A percentile compares a stretch with the other conserved stretches of the same genome.
Evolutionary conservation across 2,888 invertebrate genomes (phyloP).

Genomic region (Prosopocoilus inquinatus): DNA sequence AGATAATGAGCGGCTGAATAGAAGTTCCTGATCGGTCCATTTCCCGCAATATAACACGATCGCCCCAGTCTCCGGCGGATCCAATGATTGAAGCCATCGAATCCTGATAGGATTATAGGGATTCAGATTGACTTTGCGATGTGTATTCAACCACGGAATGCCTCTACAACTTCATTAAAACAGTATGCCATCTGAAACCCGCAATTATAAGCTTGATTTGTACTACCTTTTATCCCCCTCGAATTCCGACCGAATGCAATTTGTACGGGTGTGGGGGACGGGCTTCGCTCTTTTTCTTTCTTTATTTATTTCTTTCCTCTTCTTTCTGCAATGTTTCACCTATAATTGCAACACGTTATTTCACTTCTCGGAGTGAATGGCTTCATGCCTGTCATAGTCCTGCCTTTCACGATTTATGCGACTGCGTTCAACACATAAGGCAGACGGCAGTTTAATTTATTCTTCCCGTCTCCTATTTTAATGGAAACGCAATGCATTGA

Average conservation of each 20-base stretch:
- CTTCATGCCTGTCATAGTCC: no score
- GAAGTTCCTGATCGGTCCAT: background rate
- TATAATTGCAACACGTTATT: no score
- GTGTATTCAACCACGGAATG: background rate
- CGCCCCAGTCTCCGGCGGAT: background rate
- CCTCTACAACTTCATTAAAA: conserved; percentile 3
- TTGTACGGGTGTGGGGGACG: no score
- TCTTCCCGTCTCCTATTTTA: no score
- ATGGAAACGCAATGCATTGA: no score
- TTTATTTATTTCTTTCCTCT: no score
- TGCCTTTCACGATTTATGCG: no score
- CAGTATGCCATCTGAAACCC: background rate
- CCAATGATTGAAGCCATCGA: background rate
- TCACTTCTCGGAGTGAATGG: no score
- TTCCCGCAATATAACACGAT: background rate
- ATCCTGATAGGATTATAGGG: background rate
- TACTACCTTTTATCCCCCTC: background rate
- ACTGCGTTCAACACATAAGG: no score
- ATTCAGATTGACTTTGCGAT: conserved; percentile 4
- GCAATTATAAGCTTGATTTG: background rate
- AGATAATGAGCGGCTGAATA: conserved; percentile 1
- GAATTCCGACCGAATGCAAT: background rate
- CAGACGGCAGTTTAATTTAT: no score
- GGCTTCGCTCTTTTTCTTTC: no score
- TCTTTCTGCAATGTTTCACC: no score